Base-by-base conservation (phyloP, 1,140 invertebrate species). In the Olivierus martensii region DNA sequence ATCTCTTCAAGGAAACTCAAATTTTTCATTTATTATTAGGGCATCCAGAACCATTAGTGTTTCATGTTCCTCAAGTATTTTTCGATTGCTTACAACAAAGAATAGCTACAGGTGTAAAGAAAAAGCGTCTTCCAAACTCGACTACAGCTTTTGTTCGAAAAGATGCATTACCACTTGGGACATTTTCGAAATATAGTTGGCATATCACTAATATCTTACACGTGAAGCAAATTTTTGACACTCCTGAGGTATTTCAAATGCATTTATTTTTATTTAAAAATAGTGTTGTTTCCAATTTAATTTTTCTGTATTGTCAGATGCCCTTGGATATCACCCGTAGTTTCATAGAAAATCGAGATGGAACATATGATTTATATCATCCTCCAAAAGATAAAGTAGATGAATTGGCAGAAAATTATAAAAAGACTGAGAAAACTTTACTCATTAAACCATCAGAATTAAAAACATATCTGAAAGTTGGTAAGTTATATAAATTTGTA, bases 141-240 rank as follows among this genome's bases (percentile, higher is more conserved):
- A 77, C 59, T 66, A 68, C 69, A 38, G 66, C 66, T 5, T 69
- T 82, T 63, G 69, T 76, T 1, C 66, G 79, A 35, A 77, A 76
- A 58, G 77, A 82, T 59, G 71, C 75, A 15, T 68, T 80, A 9
- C 80, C 80, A 9, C 60, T 80, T n/a, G 80, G 79, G 11, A 79
- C 76, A 41, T 82, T 82, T 64, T 81, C 78, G 0, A 82, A 81
- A 63, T 81, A 81, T 62, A 79, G 79, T 0, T 85, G 81, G 80
- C 75, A 80, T 55, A 81, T 87, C 28, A 81, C 77, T 14, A 84
- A 82, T 66, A 76, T 84, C 28, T 60, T 80, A 9, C 81, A 84
- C 55, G 75, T 85, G 0, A 82, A 83, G 60, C 77, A 80, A 63
- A 83, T 85, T 55, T 85, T 87, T 69, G 79, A 83, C 56, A 84